Evolutionary conservation across 92 coral and sea anemone species (phyloP), one percentile per base, ranked within the genome.

Genomic region (Umimayanthus kanabou): DNA sequence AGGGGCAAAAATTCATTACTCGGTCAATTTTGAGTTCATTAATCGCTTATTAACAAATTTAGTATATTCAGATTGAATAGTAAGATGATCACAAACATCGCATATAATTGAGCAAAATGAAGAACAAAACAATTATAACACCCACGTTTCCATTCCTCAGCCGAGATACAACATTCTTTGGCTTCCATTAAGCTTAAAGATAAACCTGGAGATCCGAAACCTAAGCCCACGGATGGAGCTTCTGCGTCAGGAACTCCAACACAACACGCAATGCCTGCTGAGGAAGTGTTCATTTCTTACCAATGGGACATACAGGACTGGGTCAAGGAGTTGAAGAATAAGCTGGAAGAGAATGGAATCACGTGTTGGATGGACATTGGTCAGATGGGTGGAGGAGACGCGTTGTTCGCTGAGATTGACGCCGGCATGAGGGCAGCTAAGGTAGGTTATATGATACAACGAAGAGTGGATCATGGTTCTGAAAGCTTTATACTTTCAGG

Each of bases 351-450:
- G 71, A 79, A 79, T 43, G 97, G 95, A 16, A 85, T 96, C 66
- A 57, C 80, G 45, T 96, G 98, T 72, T 96, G 98, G 98, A 88
- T 96, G 92, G 98, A 96, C 73, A 90, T 94, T 74, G 95, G 94
- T n/a, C 93, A 89, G 78, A 96, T 96, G 98, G 98, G 96, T 4
- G 98, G 98, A 49, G 98, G 98, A 14, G 98, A 96, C 88, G 85
- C 94, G 42, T 39, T 96, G 78, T 93, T 88, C 76, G 91, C 94
- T 22, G 91, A 91, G 78, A 93, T 96, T 45, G 98, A 96, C 82
- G 91, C 92, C 10, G 98, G 98, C 57, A 87, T 96, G 73, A 75
- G 98, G 77, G 94, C 90, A 1, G 90, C 96, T 11, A 96, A 94
- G 95, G 98, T 91, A 26, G 76, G 33, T 29, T 7, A 30, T 30